Base-by-base conservation (phyloP, 2,888 invertebrate species). In the Drosophila pegasa region DNA sequence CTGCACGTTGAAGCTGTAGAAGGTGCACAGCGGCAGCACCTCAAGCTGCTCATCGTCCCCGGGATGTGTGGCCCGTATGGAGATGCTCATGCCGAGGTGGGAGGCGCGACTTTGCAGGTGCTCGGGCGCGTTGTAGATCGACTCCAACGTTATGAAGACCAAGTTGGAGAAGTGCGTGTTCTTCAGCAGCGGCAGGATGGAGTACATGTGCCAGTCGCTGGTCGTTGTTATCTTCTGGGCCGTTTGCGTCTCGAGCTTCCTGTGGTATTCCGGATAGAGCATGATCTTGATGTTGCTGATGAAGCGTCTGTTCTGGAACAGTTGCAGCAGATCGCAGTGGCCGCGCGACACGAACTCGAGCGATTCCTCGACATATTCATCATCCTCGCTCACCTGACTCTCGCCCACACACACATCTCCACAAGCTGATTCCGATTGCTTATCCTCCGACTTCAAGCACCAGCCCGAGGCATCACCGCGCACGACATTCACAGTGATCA, bases 201-300 rank as follows among this genome's bases (percentile, higher is more conserved):
- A 86, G 65, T 91, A 91, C 73, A 90, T 82, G 45, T 89, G 78
- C 91, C 91, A 91, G 0, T 65, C 20, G 5, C 68, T 75, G 20
- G 55, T 54, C 0, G 84, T 58, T 1, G 86, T 73, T 12, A 73
- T 63, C 40, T 75, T 77, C 0, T 66, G 64, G 6, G 35, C 43
- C 2, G 61, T 55, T 0, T 6, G 1, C 0, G 61, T 62, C 37
- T 67, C 35, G 6, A 72, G 29, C 0, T 38, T 18, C 6, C 6
- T 45, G 3, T 52, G 22, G n/a, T 78, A 78, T 9, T 68, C 48
- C 7, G 86, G 85, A 43, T 86, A 83, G 5, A 86, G 56, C 33
- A 59, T 64, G 7, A 84, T 56, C 0, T 62, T 57, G 2, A 82
- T 33, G 33, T 73, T 72, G 48, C 64, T 65, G 2, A 84, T 82